phyloP scores from a whole-genome alignment of 2,797 vertebrate genomes.

The Anabas testudineus region DNA sequence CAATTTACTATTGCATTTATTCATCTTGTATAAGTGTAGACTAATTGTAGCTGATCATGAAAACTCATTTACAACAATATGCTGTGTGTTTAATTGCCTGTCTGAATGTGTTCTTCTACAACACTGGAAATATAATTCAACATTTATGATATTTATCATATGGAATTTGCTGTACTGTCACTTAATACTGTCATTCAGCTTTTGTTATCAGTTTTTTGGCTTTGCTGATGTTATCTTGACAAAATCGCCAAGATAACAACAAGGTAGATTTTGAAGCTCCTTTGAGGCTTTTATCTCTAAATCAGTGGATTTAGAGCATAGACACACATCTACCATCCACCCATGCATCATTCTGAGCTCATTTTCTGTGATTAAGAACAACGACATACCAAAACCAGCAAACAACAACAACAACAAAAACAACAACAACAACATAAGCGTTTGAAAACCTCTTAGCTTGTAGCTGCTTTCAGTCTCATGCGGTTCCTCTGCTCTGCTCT shows the following conservation, averaged over 20 bases:
- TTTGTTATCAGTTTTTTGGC: conserved; percentile 21
- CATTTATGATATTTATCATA: background rate
- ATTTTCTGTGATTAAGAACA: conserved; percentile 19
- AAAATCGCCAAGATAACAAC: conserved; percentile 41
- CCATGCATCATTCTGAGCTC: conserved; percentile 17
- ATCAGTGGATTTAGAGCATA: conserved; percentile 28
- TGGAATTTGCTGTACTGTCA: conserved; percentile 18
- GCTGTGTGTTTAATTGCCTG: background rate
- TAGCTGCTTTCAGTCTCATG: conserved; percentile 35
- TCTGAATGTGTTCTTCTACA: background rate
- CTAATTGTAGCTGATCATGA: background rate
- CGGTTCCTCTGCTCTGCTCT: conserved; percentile 27
- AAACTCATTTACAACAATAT: background rate
- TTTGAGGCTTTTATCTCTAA: conserved; percentile 48
- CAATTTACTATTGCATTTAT: background rate
- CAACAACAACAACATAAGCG: conserved; percentile 22
- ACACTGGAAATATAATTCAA: background rate
- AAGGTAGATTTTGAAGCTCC: conserved; percentile 34
- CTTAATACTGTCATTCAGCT: conserved; percentile 26
- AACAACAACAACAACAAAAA: conserved; percentile 5
- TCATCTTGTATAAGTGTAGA: background rate
- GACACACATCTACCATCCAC: conserved; percentile 36
- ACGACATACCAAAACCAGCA: conserved; percentile 26
- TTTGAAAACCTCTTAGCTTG: conserved; percentile 31
- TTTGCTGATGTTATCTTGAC: conserved; percentile 49